A percentile compares a stretch with the other conserved stretches of the same genome.
These are phyloP conservation scores for Clupea harengus DNA, from an alignment of 2,113 vertebrate genomes.

Conservation along the genomic window DNA sequence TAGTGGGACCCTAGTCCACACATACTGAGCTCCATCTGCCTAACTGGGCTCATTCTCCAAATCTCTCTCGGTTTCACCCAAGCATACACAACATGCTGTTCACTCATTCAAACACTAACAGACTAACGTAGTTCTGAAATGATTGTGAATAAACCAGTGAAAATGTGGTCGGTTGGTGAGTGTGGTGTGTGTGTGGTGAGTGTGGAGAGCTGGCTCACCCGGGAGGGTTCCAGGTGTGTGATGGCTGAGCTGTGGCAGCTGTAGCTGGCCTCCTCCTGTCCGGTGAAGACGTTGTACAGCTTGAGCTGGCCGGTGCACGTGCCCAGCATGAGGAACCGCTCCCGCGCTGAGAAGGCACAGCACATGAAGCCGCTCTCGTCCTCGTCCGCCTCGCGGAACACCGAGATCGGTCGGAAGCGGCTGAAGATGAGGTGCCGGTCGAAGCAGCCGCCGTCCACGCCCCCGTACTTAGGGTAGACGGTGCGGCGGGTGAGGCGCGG, in stretches of 20 bases:
- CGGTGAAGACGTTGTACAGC: constrained; percentile 96
- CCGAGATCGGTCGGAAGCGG: constrained; percentile 97
- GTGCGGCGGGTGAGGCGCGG: constrained; percentile 90
- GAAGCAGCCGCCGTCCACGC: constrained; percentile 96
- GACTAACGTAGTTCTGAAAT: neutral
- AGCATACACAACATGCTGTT: neutral
- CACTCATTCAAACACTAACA: neutral
- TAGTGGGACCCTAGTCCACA: neutral
- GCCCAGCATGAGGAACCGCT: constrained; percentile 96
- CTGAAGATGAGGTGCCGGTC: constrained; percentile 98
- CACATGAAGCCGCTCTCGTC: constrained; percentile 98
- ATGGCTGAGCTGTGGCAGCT: constrained; percentile 96
- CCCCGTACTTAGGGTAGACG: constrained; percentile 95
- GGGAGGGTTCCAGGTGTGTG: constrained; percentile 93
- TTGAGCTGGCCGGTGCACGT: constrained; percentile 96
- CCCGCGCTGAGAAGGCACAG: constrained; percentile 95
- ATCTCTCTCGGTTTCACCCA: neutral
- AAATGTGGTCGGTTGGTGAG: neutral
- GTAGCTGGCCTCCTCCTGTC: constrained; percentile 97
- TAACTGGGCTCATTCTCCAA: neutral
- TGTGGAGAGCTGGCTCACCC: constrained; percentile 69
- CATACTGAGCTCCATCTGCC: constrained; percentile 15
- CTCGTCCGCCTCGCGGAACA: constrained; percentile 96
- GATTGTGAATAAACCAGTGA: no score
- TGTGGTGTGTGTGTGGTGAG: neutral